phyloP scores from a whole-genome alignment of 2,113 vertebrate genomes.

The Pelvicachromis taeniatus region DNA sequence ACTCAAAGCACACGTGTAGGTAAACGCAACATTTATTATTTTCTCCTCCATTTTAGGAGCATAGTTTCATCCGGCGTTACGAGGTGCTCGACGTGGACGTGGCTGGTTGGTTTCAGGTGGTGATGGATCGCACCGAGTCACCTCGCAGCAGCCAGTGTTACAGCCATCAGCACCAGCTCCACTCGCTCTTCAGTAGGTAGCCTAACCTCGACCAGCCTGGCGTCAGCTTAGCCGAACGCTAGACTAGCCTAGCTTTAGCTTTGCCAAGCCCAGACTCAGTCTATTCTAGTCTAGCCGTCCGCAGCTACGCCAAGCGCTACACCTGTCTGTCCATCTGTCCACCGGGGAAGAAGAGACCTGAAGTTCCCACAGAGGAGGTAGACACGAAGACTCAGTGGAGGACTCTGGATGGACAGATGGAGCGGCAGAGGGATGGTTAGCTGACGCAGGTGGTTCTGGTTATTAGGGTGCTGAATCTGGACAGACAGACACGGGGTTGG shows the following conservation, averaged over 20 bases:
- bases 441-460: not conserved
- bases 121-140: slow-evolving; percentile 94
- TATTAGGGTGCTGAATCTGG: slow-evolving; percentile 36
- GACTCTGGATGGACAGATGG: slow-evolving; percentile 14
- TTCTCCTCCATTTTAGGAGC: slow-evolving; percentile 72
- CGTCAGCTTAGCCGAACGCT: slow-evolving; percentile 26
- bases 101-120: slow-evolving; percentile 92
- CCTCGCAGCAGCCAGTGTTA: slow-evolving; percentile 87
- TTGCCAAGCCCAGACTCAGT: slow-evolving; percentile 41
- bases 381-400: not conserved
- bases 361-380: slow-evolving; percentile 10
- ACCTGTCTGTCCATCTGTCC: slow-evolving; percentile 38
- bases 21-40: not conserved
- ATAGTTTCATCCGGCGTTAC: slow-evolving; percentile 89
- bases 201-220: slow-evolving; percentile 1
- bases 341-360: slow-evolving; percentile 2
- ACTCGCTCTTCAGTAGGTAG: slow-evolving; percentile 93
- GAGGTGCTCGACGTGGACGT: slow-evolving; percentile 92
- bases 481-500: slow-evolving; percentile 50
- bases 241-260: slow-evolving; percentile 57
- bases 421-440: slow-evolving; percentile 11
- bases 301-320: slow-evolving; percentile 41
- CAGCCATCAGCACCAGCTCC: slow-evolving; percentile 89
- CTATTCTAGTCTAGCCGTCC: slow-evolving; percentile 45
- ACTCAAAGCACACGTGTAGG: not conserved